A percentile compares a stretch with the other conserved stretches of the same genome.
Evolutionary conservation across 2,888 invertebrate species (phyloP).

Genomic region (Tethea ocularis): DNA sequence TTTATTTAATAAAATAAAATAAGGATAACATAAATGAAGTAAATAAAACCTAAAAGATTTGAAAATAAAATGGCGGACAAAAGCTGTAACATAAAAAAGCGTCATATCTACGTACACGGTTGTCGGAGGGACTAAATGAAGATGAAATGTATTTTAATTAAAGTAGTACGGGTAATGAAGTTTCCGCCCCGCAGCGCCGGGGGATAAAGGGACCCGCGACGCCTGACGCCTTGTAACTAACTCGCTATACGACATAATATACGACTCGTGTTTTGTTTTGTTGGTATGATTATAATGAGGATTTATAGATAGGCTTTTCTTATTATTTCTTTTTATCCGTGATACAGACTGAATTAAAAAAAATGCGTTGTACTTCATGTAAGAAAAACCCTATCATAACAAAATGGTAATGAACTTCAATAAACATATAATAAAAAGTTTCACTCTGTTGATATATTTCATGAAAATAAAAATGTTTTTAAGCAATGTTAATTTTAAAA

Average conservation of each 20-base stretch:
- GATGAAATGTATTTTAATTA: conserved; percentile 4
- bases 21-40: not conserved
- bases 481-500: too few species aligned
- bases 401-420: too few species aligned
- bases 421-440: too few species aligned
- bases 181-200: not conserved
- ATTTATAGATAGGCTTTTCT: not conserved
- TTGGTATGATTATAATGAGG: too few species aligned
- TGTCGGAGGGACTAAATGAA: not conserved
- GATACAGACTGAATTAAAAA: too few species aligned
- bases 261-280: not conserved
- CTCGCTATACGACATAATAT: not conserved
- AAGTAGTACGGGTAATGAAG: conserved; percentile 1
- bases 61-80: not conserved
- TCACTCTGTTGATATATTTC: too few species aligned
- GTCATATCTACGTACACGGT: not conserved
- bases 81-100: not conserved
- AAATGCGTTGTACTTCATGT: too few species aligned
- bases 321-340: too few species aligned
- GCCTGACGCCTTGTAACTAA: not conserved
- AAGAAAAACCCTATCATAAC: too few species aligned
- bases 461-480: too few species aligned
- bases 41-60: not conserved
- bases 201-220: not conserved
- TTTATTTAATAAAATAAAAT: not conserved